These are phyloP conservation scores for Pangasius djambal DNA, from an alignment of 2,797 vertebrate species.

Conservation along the genomic window DNA sequence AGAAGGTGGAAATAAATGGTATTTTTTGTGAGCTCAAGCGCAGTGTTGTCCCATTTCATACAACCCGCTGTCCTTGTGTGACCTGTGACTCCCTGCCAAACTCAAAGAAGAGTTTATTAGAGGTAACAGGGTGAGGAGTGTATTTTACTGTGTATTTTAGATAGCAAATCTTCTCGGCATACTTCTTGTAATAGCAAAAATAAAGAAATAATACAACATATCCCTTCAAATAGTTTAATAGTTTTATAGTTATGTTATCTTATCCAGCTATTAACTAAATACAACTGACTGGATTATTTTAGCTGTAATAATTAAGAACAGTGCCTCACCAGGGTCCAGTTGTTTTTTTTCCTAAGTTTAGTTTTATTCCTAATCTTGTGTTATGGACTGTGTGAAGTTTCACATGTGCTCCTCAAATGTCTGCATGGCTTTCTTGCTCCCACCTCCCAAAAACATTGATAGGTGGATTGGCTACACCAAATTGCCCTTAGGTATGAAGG, in stretches of 20 bases:
- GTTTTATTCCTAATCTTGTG: not conserved
- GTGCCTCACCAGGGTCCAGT: no score
- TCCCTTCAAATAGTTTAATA: no score
- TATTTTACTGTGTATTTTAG: conserved; percentile 69
- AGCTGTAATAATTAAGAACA: conserved; percentile 1
- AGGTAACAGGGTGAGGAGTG: conserved; percentile 68
- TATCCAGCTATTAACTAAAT: not conserved
- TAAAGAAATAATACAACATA: not conserved
- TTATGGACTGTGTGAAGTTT: not conserved
- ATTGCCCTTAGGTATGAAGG: not conserved
- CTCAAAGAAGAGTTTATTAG: conserved; percentile 70
- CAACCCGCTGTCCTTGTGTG: conserved; percentile 71
- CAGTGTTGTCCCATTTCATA: conserved; percentile 28
- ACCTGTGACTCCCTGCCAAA: conserved; percentile 71
- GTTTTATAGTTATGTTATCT: not conserved
- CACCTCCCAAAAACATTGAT: not conserved
- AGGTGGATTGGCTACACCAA: not conserved
- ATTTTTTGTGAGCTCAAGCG: conserved; percentile 1
- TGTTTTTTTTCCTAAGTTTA: not conserved
- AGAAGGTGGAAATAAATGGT: conserved; percentile 24
- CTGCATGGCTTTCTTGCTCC: not conserved
- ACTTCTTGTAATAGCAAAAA: not conserved
- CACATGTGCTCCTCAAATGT: not conserved
- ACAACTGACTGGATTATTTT: not conserved
- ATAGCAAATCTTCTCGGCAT: conserved; percentile 33